Base-by-base conservation (phyloP, 2,113 vertebrate species). In the Hystrix cristata region DNA sequence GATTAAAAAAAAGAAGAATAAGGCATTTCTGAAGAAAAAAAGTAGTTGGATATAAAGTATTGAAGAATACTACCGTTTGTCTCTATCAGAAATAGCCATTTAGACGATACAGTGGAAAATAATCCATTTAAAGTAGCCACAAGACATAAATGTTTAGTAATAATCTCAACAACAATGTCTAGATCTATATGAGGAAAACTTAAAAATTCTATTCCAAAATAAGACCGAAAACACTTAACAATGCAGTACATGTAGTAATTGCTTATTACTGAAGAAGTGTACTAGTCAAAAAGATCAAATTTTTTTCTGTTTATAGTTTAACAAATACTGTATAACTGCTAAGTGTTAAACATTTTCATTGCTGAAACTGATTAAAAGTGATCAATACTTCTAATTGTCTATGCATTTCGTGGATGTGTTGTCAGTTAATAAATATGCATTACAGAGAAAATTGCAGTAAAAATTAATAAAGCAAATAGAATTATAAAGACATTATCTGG, bases 61-160 rank as follows among this genome's bases (percentile, higher is more conserved):
- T 55, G 14, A 55, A 76, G 53, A 89, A 82, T 76, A 87, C 0
- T 85, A n/a, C 1, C 1, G 90, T 92, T 92, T 78, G 79, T 86
- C 69, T 96, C 19, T 94, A 48, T 87, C 0, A 64, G 10, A 84
- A 80, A 29, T 92, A 53, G 19, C 31, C 46, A 80, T 83, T 96
- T 91, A 60, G 15, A 87, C 85, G 59, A 69, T 84, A 62, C 48
- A 80, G 55, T 83, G 51, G 46, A 85, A 92, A 93, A 38, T 13
- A 93, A 76, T 64, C 7, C 27, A 76, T 74, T 84, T 71, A 38
- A 5, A 92, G 71, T 95, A 79, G 23, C 76, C 60, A 57, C 38
- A 86, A 81, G 81, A 38, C 29, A 60, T 79, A 88, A 92, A 60
- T 91, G 91, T 91, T 62, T 81, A 87, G 29, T 48, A 81, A 95